phyloP scores from a whole-genome alignment of 1,140 invertebrate species.

The Caenorhabditis remanei region DNA sequence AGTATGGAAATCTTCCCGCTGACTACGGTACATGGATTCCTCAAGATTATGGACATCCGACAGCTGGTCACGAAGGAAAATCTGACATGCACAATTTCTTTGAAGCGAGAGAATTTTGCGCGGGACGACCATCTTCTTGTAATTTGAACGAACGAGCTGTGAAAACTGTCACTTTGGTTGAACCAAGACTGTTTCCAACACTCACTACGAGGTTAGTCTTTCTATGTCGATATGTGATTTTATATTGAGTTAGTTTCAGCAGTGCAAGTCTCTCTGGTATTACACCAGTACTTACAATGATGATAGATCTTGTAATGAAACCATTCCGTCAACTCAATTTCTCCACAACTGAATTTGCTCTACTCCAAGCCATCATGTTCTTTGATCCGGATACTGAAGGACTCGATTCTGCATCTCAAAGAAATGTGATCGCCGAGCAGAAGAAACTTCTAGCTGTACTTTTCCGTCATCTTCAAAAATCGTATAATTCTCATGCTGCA shows the following conservation, averaged over 20 bases:
- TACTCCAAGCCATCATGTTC: conserved; percentile 77
- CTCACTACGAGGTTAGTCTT: neutral
- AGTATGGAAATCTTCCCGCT: conserved; percentile 61
- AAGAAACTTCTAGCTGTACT: conserved; percentile 72
- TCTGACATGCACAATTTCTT: conserved; percentile 61
- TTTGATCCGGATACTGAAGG: conserved; percentile 78
- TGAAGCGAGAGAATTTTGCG: conserved; percentile 50
- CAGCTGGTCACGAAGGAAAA: conserved; percentile 58
- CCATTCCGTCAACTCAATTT: conserved; percentile 73
- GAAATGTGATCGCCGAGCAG: conserved; percentile 76
- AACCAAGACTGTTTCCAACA: neutral
- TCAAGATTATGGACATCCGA: conserved; percentile 61
- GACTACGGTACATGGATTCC: conserved; percentile 60
- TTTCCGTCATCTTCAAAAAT: conserved; percentile 70
- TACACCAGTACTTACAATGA: conserved; percentile 76
- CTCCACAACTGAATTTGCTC: conserved; percentile 71
- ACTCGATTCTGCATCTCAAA: conserved; percentile 75
- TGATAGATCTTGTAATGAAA: conserved; percentile 78
- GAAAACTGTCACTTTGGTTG: conserved; percentile 29
- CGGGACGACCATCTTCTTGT: conserved; percentile 32
- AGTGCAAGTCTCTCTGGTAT: conserved; percentile 69
- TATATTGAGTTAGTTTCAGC: neutral
- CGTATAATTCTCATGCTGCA: conserved; percentile 68
- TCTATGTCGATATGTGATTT: neutral
- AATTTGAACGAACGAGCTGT: conserved; percentile 27